Base-by-base conservation (phyloP, 2,113 vertebrate genomes). In the Mirounga angustirostris region DNA sequence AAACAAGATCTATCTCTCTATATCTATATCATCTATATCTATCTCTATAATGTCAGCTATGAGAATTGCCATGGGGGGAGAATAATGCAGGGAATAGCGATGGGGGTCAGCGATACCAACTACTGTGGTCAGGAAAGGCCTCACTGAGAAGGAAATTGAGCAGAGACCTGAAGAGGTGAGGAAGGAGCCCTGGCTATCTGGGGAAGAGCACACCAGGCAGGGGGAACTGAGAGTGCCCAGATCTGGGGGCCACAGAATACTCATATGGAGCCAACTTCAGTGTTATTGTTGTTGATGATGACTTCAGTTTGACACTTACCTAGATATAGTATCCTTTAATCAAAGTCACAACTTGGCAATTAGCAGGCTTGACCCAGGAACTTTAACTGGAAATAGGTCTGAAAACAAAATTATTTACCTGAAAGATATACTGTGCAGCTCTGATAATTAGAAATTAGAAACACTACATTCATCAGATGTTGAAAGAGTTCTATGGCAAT, bases 371-470 rank as follows among this genome's bases (percentile, higher is more conserved):
- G 36, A 89, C 58, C 40, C 6, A 36, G 56, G 28, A 89, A 94
- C 18, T 71, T 73, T 43, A 74, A 80, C 4, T 74, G 30, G 50
- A 88, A 94, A 76, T 69, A 28, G 19, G 18, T 46, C 19, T 89
- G 52, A 81, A 96, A 97, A 74, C 14, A 83, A 95, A 95, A 67
- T 83, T 80, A 59, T 36, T 65, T 95, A 86, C 30, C 10, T 71
- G 54, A 18, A 33, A 83, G 28, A 40, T 40, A 65, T 40, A 87
- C 43, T 50, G 5, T 30, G 1, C 4, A 33, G 5, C 46, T 94
- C 33, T 56, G 33, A 87, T 58, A 3, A 85, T 89, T 89, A 94
- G 69, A 92, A 93, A 84, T 88, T 97, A 71, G 52, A 96, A 80
- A 52, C 6, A 56, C 30, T 22, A 54, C 74, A 71, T 83, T 40